Evolutionary conservation across 2,888 invertebrate genomes (phyloP), one percentile per base, ranked within the genome.

Genomic region (Brachycybe producta): DNA sequence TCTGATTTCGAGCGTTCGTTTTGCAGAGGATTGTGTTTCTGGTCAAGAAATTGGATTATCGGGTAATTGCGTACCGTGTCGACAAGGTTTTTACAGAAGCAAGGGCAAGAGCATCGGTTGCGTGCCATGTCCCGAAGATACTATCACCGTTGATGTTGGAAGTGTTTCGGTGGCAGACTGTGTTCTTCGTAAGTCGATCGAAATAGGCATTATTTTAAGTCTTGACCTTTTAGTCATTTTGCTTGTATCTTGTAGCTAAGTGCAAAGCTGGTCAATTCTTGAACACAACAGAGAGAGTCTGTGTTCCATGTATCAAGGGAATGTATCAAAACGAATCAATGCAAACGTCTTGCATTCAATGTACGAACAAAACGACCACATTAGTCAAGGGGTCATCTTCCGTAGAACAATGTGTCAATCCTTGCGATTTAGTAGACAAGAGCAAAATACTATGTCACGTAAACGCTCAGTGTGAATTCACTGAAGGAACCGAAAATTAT

Each of bases 61-160:
- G 61, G 94, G 94, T 2, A 82, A 83, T 43, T 94, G 92, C 65
- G 90, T 91, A 63, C 80, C 87, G 2, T 95, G 95, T 63, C 88
- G 90, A 0, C 73, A 84, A 43, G 94, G 90, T 43, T 84, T 83
- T 0, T 88, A 81, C 70, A 76, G 94, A 28, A 78, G 82, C 0
- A 84, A 82, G 64, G 90, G 91, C 2, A 77, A 86, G 0, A 86
- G 91, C 58, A 84, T 90, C 0, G 80, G 87, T 0, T 97, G 97
- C 62, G 78, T 82, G 5, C 72, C 78, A 7, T 95, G 94, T 67
- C 92, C 94, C 0, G 68, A 82, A 5, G 91, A 88, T 32, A 79
- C 86, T 56, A 95, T 94, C 2, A 94, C 94, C 0, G 84, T 86
- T 0, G 80, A 81, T 57, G 73, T 79, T 46, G 90, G 91, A 40